Evolutionary conservation across 2,113 vertebrate genomes (phyloP), one percentile per base, ranked within the genome.

Genomic region (Rutilus rutilus): DNA sequence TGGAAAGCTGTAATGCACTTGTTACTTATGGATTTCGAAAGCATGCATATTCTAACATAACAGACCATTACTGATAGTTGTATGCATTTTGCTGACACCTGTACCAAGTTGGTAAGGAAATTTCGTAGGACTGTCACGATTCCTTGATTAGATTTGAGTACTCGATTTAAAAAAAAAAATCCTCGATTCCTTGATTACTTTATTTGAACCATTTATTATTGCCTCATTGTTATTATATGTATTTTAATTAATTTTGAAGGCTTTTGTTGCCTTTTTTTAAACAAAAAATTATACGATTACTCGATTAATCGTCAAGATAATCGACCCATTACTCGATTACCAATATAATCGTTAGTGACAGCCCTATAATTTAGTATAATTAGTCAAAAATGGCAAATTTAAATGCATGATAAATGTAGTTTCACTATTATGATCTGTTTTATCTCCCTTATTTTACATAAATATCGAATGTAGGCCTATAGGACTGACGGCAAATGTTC

Each of bases 11-110:
- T 65, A 64, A 81, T 81, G 45, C 62, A 23, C 62, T 54, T 6
- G 12, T 69, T 82, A 69, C 62, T 52, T 52, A 69, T 82, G 45
- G 36, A 80, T 80, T 69, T 52, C 17, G 64, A 52, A 52, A 25
- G n/a, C 52, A 23, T 57, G 54, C 54, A 79, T 79, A 15, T 82
- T 54, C 17, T 19, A 33, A 54, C 25, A 65, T 30, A 50, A 67
- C 64, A 36, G 14, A 47, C n/a, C 27, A 25, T 42, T 79, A 60
- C 21, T 79, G 30, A 47, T 36, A 33, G 52, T 36, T 25, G 21
- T 36, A 39, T 27, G 11, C n/a, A n/a, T 45, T 62, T 25, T 33
- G 2, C 25, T 21, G 79, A 67, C 75, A 54, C 6, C 2, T 23
- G 8, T 64, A 45, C n/a, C 42, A 64, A 62, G 15, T n/a, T 47